Conservation (phyloP, 2,888 invertebrate genomes). For the Spodoptera littoralis region DNA sequence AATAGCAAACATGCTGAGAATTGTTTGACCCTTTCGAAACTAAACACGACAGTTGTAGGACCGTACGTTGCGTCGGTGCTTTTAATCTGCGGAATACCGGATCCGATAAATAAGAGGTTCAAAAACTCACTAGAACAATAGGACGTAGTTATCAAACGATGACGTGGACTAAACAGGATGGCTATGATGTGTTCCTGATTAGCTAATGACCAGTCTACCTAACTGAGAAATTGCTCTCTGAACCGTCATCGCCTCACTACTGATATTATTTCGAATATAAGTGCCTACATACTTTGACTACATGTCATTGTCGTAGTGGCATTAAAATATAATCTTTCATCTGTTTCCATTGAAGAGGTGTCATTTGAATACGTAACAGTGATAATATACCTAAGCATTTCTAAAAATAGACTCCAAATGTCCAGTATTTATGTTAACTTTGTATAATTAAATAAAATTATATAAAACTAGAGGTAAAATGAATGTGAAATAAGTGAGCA, state of each 20-base stretch:
- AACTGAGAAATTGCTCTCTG: constrained; percentile 62
- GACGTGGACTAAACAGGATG: constrained; percentile 53
- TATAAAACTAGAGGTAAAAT: too few species aligned
- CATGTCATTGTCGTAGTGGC: too few species aligned
- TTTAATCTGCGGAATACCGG: constrained; percentile 1
- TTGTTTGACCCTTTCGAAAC: too few species aligned
- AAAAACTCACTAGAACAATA: constrained; percentile 20
- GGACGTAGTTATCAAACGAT: constrained; percentile 38
- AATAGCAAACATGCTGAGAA: too few species aligned
- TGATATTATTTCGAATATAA: constrained; percentile 21
- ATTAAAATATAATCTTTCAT: too few species aligned
- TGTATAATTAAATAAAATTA: too few species aligned
- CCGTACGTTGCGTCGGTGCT: neutral
- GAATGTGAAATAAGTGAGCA: too few species aligned
- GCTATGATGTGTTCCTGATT: constrained; percentile 63
- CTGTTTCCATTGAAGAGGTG: too few species aligned
- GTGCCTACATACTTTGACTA: constrained; percentile 1
- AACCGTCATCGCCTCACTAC: constrained; percentile 11
- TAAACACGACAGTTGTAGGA: neutral
- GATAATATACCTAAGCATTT: too few species aligned
- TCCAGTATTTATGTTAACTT: neutral
- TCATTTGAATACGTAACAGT: too few species aligned
- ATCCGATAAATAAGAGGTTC: neutral
- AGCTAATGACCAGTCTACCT: constrained; percentile 57
- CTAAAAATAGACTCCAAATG: neutral